Conservation (phyloP, 2,888 invertebrate species). For the Aethes cnicana region DNA sequence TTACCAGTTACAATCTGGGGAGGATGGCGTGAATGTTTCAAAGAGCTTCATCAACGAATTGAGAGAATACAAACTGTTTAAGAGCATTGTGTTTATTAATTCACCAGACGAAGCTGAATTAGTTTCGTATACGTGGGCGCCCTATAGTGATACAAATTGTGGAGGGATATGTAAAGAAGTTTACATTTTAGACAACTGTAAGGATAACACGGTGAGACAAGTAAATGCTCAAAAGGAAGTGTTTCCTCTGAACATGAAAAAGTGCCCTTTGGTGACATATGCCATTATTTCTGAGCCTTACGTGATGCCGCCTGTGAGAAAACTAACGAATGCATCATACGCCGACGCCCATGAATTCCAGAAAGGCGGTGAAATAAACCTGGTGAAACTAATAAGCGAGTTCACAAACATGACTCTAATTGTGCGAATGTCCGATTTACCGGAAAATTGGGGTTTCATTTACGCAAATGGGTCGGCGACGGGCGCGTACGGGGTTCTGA, state of each 20-base stretch:
- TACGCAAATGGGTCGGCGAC: slow-evolving; percentile 61
- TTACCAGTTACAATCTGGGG: slow-evolving; percentile 59
- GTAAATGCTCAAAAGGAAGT: slow-evolving; percentile 56
- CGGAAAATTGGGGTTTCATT: slow-evolving; percentile 71
- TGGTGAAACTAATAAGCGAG: slow-evolving; percentile 71
- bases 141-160: slow-evolving; percentile 69
- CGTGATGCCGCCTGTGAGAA: slow-evolving; percentile 66
- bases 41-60: slow-evolving; percentile 69
- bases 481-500: slow-evolving; percentile 61
- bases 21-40: slow-evolving; percentile 53
- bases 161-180: slow-evolving; percentile 67
- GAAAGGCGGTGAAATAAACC: slow-evolving; percentile 70
- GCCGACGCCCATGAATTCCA: slow-evolving; percentile 63
- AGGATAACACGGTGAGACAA: slow-evolving; percentile 52
- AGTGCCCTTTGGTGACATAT: slow-evolving; percentile 69
- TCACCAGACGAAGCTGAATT: slow-evolving; percentile 56
- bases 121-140: slow-evolving; percentile 70
- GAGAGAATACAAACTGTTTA: slow-evolving; percentile 62
- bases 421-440: slow-evolving; percentile 57
- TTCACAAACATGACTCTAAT: slow-evolving; percentile 74
- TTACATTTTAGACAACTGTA: slow-evolving; percentile 67
- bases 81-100: slow-evolving; percentile 68
- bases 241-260: slow-evolving; percentile 67
- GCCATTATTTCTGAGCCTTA: slow-evolving; percentile 75
- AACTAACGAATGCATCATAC: slow-evolving; percentile 49